Percentiles rank a stretch among this genome's conserved stretches.
These are phyloP conservation scores for Apomyelois bistriatella DNA, from an alignment of 2,888 invertebrate species.

Conservation along the genomic window DNA sequence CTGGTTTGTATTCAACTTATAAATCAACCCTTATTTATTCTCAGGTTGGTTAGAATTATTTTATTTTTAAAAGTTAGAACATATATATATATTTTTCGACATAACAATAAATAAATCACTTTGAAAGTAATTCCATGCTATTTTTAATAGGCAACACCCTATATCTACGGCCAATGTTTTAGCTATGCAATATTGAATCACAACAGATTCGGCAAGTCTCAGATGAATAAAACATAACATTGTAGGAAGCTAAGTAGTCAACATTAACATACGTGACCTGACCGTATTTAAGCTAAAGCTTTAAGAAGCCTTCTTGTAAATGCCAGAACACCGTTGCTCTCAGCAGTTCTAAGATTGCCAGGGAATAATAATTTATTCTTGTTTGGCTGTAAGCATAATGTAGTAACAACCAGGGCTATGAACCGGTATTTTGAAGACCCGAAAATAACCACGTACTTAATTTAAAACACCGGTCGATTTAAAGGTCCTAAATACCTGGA, in stretches of 20 bases:
- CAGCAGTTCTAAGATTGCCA: neutral
- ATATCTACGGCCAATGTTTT: too few relatives aligned
- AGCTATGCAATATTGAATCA: too few relatives aligned
- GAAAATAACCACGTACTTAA: too few relatives aligned
- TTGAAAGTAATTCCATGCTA: too few relatives aligned
- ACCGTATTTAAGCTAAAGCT: slow-evolving; percentile 13
- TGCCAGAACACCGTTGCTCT: slow-evolving; percentile 10
- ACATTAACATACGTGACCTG: slow-evolving; percentile 6
- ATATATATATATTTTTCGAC: neutral
- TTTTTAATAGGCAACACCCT: too few relatives aligned
- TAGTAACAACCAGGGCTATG: too few relatives aligned
- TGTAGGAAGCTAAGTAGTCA: slow-evolving; percentile 8
- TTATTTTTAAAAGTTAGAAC: too few relatives aligned
- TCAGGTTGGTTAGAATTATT: neutral
- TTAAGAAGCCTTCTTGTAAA: slow-evolving; percentile 21
- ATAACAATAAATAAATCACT: neutral
- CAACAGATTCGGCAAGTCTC: neutral
- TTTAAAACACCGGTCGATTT: too few relatives aligned
- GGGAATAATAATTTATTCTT: neutral
- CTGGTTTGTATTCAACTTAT: neutral
- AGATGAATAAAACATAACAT: neutral
- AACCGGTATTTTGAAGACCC: too few relatives aligned
- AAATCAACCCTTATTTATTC: neutral
- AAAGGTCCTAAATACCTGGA: too few relatives aligned
- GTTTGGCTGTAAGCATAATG: too few relatives aligned